These are phyloP conservation scores for Gibbula magus DNA, from an alignment of 2,888 invertebrate genomes.

Conservation along the genomic window DNA sequence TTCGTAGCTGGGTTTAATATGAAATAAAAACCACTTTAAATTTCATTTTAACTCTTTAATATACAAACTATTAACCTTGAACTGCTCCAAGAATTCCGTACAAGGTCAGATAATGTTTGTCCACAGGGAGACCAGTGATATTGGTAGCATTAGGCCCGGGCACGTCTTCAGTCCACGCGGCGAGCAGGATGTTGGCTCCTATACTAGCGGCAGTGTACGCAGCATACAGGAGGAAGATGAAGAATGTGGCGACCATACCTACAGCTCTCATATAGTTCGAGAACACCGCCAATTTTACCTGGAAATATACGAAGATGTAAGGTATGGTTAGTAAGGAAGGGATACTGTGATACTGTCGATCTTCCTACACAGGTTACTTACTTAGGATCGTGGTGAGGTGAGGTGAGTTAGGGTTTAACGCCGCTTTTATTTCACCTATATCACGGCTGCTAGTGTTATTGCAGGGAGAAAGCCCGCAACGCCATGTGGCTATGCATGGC, in stretches of 20 bases:
- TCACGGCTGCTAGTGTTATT: too few relatives aligned
- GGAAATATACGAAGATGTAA: too few relatives aligned
- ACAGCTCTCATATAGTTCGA: constrained; percentile 90
- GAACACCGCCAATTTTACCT: constrained; percentile 91
- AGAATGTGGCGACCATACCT: constrained; percentile 83
- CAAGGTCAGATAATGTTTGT: constrained; percentile 74
- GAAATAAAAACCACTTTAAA: too few relatives aligned
- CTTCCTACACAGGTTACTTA: too few relatives aligned
- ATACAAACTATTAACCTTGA: constrained; percentile 60
- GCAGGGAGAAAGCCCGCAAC: too few relatives aligned
- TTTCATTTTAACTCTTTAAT: background rate
- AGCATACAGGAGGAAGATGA: constrained; percentile 81
- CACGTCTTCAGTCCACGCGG: constrained; percentile 72
- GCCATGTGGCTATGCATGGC: too few relatives aligned
- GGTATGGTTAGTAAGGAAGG: too few relatives aligned
- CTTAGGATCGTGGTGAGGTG: too few relatives aligned
- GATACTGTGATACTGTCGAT: too few relatives aligned
- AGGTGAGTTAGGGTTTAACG: too few relatives aligned
- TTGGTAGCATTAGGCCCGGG: constrained; percentile 46
- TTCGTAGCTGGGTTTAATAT: too few relatives aligned
- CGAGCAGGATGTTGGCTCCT: constrained; percentile 70
- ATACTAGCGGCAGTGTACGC: constrained; percentile 66
- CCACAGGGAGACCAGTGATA: constrained; percentile 49
- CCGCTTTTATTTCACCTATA: too few relatives aligned
- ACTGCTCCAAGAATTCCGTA: constrained; percentile 74